Conservation (phyloP, 2,797 vertebrate species). For the Phaenicophaeus curvirostris region DNA sequence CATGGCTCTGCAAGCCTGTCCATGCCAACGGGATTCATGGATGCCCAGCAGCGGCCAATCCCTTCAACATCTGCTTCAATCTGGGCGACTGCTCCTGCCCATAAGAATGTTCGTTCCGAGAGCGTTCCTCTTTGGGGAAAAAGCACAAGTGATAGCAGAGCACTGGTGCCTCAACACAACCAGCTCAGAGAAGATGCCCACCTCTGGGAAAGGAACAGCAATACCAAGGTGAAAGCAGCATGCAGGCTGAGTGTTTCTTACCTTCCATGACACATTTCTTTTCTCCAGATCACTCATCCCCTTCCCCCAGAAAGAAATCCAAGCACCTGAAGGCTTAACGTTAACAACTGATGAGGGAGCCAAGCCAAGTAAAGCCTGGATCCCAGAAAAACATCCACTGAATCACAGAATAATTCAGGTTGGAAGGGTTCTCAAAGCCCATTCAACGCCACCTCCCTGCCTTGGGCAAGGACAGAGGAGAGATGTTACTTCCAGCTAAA, state of each 20-base stretch:
- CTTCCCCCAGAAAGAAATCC: background rate
- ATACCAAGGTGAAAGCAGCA: background rate
- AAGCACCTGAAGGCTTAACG: background rate
- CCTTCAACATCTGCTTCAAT: fast-evolving
- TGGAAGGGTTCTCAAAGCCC: too few relatives aligned
- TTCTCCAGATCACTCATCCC: background rate
- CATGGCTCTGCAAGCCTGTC: fast-evolving
- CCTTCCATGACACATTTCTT: background rate
- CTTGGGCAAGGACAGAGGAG: background rate
- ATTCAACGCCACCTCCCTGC: too few relatives aligned
- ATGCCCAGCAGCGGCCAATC: background rate
- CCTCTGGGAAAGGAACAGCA: background rate
- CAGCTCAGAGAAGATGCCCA: background rate
- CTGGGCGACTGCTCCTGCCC: background rate
- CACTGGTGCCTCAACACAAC: fast-evolving
- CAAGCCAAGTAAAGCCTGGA: background rate
- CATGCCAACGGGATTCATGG: fast-evolving
- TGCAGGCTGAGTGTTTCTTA: background rate
- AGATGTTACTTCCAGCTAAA: background rate
- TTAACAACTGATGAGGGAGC: background rate
- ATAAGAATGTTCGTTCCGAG: fast-evolving
- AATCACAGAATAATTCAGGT: background rate
- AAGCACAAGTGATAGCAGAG: fast-evolving
- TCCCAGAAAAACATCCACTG: background rate
- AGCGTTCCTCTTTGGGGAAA: background rate